These are phyloP conservation scores for Grammomys dolichurus DNA, from an alignment of 2,113 vertebrate species.

Conservation along the genomic window DNA sequence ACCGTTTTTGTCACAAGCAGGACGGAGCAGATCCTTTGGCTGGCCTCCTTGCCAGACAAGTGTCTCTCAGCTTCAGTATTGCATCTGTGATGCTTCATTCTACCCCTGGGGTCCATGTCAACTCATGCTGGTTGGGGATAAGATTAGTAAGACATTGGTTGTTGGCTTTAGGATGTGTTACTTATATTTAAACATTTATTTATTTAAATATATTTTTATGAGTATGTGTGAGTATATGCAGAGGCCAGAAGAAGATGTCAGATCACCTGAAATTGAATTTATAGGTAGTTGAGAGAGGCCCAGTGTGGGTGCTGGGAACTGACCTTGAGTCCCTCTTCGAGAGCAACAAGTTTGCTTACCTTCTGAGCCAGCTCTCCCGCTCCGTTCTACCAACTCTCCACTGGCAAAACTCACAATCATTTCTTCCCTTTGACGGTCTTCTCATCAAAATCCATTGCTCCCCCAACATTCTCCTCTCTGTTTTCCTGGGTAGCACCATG, in stretches of 20 bases:
- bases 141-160: not conserved
- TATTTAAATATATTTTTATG: not conserved
- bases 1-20: not conserved
- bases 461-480: not conserved
- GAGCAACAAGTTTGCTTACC: not conserved
- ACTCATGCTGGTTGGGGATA: not conserved
- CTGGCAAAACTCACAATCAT: not conserved
- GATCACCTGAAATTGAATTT: no score
- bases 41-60: not conserved
- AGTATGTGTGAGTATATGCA: not conserved
- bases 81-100: not conserved
- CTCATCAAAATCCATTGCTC: not conserved
- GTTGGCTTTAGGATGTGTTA: not conserved
- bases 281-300: not conserved
- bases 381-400: not conserved
- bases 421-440: not conserved
- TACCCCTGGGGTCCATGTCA: not conserved
- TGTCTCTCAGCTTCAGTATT: not conserved
- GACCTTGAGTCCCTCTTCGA: not conserved
- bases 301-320: not conserved
- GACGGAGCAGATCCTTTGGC: not conserved
- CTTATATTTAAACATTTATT: not conserved
- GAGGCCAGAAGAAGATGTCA: not conserved
- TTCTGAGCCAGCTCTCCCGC: not conserved
- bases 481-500: constrained; percentile 1